These are phyloP conservation scores for Acipenser ruthenus DNA, from an alignment of 2,797 vertebrate species.

Conservation along the genomic window DNA sequence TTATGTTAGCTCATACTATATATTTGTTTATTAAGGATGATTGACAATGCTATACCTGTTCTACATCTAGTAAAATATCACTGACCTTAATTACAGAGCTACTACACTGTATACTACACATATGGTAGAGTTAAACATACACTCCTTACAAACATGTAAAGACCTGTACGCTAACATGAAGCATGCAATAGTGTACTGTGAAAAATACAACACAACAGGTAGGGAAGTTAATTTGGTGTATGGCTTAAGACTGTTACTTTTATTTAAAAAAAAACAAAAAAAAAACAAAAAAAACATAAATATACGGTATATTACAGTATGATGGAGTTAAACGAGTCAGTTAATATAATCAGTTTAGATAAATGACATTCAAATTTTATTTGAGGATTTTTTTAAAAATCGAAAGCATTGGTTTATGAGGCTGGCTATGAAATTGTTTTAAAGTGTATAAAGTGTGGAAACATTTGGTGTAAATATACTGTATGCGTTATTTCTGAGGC, in stretches of 20 bases:
- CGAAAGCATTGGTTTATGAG: too few relatives aligned
- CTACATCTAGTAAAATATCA: background rate
- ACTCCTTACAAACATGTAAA: conserved; percentile 11
- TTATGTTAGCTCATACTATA: background rate
- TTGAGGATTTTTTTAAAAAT: too few relatives aligned
- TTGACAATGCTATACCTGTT: background rate
- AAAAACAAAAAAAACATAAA: background rate
- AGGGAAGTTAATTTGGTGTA: background rate
- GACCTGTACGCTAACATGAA: conserved; percentile 12
- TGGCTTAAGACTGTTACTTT: conserved; percentile 1
- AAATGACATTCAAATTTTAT: background rate
- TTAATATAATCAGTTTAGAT: background rate
- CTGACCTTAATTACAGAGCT: conserved; percentile 1
- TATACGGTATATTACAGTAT: background rate
- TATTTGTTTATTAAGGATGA: conserved; percentile 3
- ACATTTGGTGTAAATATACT: conserved; percentile 23
- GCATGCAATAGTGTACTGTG: conserved; percentile 5
- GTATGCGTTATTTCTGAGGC: conserved; percentile 13
- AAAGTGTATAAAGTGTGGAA: conserved; percentile 17
- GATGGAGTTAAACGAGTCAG: conserved; percentile 1
- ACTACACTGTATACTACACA: conserved; percentile 7
- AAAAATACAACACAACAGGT: background rate
- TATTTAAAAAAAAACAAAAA: background rate
- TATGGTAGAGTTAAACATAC: background rate
- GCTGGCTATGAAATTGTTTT: conserved; percentile 1